Percentiles rank a stretch among this genome's conserved stretches.
Evolutionary conservation across 2,113 vertebrate species (phyloP).

Genomic region (Channa argus): DNA sequence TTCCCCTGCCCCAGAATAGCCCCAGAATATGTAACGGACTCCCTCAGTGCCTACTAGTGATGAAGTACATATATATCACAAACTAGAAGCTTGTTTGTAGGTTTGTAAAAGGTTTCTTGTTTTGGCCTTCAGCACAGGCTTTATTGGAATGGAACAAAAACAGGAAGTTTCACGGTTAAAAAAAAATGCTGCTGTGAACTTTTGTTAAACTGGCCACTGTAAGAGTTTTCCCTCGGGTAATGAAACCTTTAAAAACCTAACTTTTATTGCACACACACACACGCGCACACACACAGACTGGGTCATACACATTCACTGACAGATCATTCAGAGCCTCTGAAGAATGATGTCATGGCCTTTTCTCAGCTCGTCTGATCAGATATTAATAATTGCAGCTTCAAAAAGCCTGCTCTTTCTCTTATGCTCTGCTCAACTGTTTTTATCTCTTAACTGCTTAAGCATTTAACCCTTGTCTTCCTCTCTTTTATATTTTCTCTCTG

Average conservation of each 20-base stretch:
- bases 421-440: slow-evolving; percentile 6
- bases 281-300: slow-evolving; percentile 7
- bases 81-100: neutral
- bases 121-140: neutral
- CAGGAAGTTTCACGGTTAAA: slow-evolving; percentile 4
- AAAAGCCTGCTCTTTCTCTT: slow-evolving; percentile 11
- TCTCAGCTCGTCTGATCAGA: slow-evolving; percentile 7
- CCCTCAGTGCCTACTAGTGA: no score
- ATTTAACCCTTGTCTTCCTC: slow-evolving; percentile 57
- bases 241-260: slow-evolving; percentile 25
- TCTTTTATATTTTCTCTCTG: slow-evolving; percentile 35
- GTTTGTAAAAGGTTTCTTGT: neutral
- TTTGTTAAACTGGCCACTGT: slow-evolving; percentile 21
- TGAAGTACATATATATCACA: no score
- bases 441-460: slow-evolving; percentile 7
- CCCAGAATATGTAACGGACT: no score
- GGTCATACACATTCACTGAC: slow-evolving; percentile 3
- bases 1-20: no score
- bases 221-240: slow-evolving; percentile 25
- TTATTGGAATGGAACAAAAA: slow-evolving; percentile 10
- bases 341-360: slow-evolving; percentile 16
- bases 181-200: neutral
- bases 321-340: slow-evolving; percentile 30
- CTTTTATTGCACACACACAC: slow-evolving; percentile 7
- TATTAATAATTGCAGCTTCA: slow-evolving; percentile 17